Percentiles rank a stretch among this genome's conserved stretches.
Conservation (phyloP, 2,113 vertebrate species). For the Ctenodactylus gundi region DNA sequence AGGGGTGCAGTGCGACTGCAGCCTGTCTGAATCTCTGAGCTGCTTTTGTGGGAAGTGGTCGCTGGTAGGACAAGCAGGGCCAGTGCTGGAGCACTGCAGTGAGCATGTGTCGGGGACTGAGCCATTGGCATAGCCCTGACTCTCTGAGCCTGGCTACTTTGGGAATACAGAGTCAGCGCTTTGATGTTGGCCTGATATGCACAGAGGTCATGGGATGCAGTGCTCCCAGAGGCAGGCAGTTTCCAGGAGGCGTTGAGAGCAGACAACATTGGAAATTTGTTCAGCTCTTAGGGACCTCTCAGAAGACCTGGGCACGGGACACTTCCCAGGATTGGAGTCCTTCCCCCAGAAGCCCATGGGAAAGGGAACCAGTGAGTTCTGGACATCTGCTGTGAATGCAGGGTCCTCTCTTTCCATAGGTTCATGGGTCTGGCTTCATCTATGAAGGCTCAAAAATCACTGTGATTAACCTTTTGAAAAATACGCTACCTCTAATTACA, state of each 20-base stretch:
- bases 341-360: not conserved
- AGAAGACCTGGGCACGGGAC: not conserved
- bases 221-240: not conserved
- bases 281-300: not conserved
- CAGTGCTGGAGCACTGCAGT: too few species aligned
- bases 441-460: slow-evolving; percentile 23
- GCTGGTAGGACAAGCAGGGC: not conserved
- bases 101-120: not conserved
- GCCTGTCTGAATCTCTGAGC: not conserved
- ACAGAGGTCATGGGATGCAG: not conserved
- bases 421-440: not conserved
- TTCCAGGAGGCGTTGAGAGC: not conserved
- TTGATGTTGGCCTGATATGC: not conserved
- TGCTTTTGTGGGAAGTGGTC: not conserved
- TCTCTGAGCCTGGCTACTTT: not conserved
- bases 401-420: not conserved
- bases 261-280: not conserved
- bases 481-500: not conserved
- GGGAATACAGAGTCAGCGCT: not conserved
- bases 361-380: not conserved
- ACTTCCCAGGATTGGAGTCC: not conserved
- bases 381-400: not conserved
- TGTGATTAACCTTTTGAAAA: not conserved
- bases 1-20: not conserved
- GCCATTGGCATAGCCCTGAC: not conserved